phyloP scores from a whole-genome alignment of 2,113 vertebrate genomes.

The Sminthopsis crassicaudata region DNA sequence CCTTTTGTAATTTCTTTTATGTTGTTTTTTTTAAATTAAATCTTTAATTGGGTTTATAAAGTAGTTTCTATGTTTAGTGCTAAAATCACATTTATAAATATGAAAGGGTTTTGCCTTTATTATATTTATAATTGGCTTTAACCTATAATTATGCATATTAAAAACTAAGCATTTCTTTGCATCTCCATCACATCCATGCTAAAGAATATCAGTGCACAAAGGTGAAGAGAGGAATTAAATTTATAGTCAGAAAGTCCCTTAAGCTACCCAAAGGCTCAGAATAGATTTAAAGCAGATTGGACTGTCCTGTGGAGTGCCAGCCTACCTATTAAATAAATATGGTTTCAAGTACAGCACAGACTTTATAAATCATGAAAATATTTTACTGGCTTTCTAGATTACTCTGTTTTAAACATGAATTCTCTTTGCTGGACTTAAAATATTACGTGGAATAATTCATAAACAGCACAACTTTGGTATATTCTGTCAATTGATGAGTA shows the following conservation, averaged over 20 bases:
- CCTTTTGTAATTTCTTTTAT: slow-evolving; percentile 31
- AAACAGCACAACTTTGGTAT: slow-evolving; percentile 74
- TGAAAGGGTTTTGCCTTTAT: slow-evolving; percentile 52
- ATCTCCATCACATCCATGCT: slow-evolving; percentile 57
- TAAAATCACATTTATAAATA: slow-evolving; percentile 48
- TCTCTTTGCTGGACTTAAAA: slow-evolving; percentile 68
- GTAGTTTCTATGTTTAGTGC: slow-evolving; percentile 54
- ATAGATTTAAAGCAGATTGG: slow-evolving; percentile 83
- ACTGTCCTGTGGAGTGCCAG: slow-evolving; percentile 78
- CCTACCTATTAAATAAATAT: slow-evolving; percentile 85
- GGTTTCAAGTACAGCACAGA: slow-evolving; percentile 80
- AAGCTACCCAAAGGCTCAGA: slow-evolving; percentile 76
- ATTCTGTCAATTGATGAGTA: slow-evolving; percentile 78
- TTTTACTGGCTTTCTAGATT: slow-evolving; percentile 78
- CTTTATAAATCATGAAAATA: slow-evolving; percentile 83
- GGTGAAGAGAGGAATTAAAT: slow-evolving; percentile 78
- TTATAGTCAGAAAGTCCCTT: slow-evolving; percentile 75
- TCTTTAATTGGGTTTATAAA: slow-evolving; percentile 65
- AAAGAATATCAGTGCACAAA: slow-evolving; percentile 76
- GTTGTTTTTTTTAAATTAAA: slow-evolving; percentile 34
- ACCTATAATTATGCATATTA: neutral
- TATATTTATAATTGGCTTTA: slow-evolving; percentile 50
- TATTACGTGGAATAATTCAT: slow-evolving; percentile 77
- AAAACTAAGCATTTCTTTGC: neutral
- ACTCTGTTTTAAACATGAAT: slow-evolving; percentile 64